Percentiles rank a stretch among this genome's conserved stretches.
Conservation (phyloP, 2,113 vertebrate species). For the Tragulus kanchil region DNA sequence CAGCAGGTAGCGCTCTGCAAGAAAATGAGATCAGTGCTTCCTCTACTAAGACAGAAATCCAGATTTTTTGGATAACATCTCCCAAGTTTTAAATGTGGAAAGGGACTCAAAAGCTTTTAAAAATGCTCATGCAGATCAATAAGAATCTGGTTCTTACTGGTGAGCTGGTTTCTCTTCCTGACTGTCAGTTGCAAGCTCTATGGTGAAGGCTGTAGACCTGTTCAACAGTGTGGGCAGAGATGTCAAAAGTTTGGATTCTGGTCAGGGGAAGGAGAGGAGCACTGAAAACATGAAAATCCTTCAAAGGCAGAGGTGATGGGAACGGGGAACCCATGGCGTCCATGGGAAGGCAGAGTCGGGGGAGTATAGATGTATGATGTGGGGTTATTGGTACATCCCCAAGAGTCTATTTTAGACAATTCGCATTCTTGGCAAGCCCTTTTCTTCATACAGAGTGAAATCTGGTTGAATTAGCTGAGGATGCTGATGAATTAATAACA, state of each 20-base stretch:
- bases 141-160: background rate
- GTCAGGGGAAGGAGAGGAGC: background rate
- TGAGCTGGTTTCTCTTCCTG: background rate
- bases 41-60: conserved; percentile 20
- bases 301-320: background rate
- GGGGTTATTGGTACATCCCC: background rate
- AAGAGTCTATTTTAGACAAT: background rate
- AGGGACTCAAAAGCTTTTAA: background rate
- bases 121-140: background rate
- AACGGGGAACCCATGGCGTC: background rate
- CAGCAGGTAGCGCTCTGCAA: background rate
- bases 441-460: conserved; percentile 23
- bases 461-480: background rate
- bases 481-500: background rate
- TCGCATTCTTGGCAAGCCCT: background rate
- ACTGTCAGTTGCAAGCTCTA: background rate
- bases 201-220: background rate
- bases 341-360: background rate
- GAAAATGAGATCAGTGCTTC: background rate
- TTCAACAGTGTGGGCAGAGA: background rate
- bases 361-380: background rate
- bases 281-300: background rate
- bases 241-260: background rate
- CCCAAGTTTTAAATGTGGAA: conserved; percentile 1
- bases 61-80: background rate